Base-by-base conservation (phyloP, 2,888 invertebrate genomes). In the Chesias legatella region DNA sequence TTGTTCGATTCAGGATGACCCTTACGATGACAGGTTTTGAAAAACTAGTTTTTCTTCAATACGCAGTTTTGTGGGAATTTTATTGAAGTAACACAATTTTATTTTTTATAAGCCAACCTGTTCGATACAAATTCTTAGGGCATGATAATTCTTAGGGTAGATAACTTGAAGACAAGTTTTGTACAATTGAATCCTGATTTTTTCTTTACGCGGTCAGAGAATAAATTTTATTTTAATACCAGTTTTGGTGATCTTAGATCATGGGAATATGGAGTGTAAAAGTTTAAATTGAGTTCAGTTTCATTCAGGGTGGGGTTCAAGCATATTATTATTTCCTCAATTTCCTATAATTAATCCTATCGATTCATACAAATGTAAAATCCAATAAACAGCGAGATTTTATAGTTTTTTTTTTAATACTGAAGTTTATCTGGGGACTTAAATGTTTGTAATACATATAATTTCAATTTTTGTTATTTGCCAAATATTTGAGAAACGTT, bases 1-100 rank as follows among this genome's bases (percentile, higher is more conserved):
- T 60, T 60, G 56, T 62, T 54, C 56, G 49, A 58, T 58, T 60
- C 38, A 50, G 56, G 48, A 58, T 48, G 45, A 62, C 58, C 60
- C 41, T 63, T 51, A 45, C 44, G 44, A 34, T 57, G 63, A 74
- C 78, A 74, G 71, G 79, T 79, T 78, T 72, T 38, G 25, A 65
- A 40, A 45, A 43, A 45, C 47, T 39, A 27, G 26, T 43, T 32
- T 36, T 35, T 43, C 24, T 27, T 37, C 3, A 24, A 36, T 51
- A 50, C 48, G 44, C 49, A 47, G 58, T 56, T 57, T 51, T 66
- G 64, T 76, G 78, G 62, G 78, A 77, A 73, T 62, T 60, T 40
- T 36, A 36, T 55, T 48, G 46, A 52, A 60, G 48, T 41, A 40
- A 53, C 43, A 38, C 48, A 60, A 60, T 61, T 66, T 58, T 60